Evolutionary conservation across 2,888 invertebrate species (phyloP), one percentile per base, ranked within the genome.

Genomic region (Thereva unica): DNA sequence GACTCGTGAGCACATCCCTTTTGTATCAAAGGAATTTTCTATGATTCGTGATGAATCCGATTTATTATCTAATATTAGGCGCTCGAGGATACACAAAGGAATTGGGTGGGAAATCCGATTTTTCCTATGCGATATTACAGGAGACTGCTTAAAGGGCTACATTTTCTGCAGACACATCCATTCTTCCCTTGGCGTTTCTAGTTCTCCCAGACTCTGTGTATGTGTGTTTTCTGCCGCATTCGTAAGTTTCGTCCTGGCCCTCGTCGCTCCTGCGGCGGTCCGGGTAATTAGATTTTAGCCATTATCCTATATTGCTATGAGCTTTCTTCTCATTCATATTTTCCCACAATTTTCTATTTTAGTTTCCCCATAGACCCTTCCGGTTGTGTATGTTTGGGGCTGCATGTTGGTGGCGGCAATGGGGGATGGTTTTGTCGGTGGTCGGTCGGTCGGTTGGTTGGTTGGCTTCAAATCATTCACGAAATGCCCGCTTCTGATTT

Each of bases 51-150:
- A 57, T 65, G 68, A 68, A 67, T 68, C 65, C 59, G 66, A 68
- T 68, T 68, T 68, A 66, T 63, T 66, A 68, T 63, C 68, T 52
- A 55, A 63, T 63, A 50, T 68, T 68, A 68, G 65, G 55, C 47
- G 40, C 9, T 54, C 54, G 10, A 10, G 40, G 50, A 5, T 38
- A 23, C 47, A 47, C 40, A 61, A 61, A 61, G 45, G 37, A 59
- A 35, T 7, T 44, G 44, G 47, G 47, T 23, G 56, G 56, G 40
- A 61, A 61, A 61, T 61, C 61, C 61, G 10, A n/a, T 61, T 61
- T 61, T 40, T 40, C 5, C 23, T 12, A 34, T 41, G 35, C 42
- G 40, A 61, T 50, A 61, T 41, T 61, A 61, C 61, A 23, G 45
- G 23, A 23, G 23, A 23, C 23, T 23, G 23, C 23, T 23, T 23